Evolutionary conservation across 2,797 vertebrate species (phyloP).

Genomic region (Spinus olivaceus): DNA sequence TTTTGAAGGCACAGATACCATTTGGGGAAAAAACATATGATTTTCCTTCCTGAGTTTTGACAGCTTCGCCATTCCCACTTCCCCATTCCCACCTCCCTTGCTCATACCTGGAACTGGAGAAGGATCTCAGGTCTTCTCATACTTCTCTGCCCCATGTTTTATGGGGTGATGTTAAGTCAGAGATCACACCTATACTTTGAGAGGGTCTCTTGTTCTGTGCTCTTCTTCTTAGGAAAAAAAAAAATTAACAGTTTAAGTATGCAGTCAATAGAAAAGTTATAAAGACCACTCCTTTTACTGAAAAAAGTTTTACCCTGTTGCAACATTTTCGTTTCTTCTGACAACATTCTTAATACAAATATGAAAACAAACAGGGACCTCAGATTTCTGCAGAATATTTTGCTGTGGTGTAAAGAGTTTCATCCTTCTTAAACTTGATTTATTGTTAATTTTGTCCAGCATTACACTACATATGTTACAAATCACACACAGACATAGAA

Average conservation of each 20-base stretch:
- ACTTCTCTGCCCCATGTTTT: neutral
- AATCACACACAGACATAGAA: neutral
- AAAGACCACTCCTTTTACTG: neutral
- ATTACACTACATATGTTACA: neutral
- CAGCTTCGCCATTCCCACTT: neutral
- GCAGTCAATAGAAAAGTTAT: neutral
- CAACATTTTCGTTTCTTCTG: neutral
- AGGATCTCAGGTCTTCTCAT: neutral
- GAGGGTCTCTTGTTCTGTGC: neutral
- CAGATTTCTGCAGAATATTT: neutral
- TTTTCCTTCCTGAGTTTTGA: neutral
- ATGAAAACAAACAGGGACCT: neutral
- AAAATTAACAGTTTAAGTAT: neutral
- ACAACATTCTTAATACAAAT: neutral
- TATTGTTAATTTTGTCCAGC: neutral
- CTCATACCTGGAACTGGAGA: neutral
- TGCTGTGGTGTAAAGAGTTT: neutral
- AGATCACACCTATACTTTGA: neutral
- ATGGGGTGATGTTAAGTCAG: neutral
- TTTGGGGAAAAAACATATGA: fast-evolving
- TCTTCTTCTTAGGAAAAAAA: neutral
- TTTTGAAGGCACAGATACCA: neutral
- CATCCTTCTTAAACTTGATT: neutral
- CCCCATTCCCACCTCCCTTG: too few relatives aligned
- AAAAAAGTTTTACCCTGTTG: neutral